Evolutionary conservation across 2,797 vertebrate species (phyloP).

Genomic region (Halcyon smyrnensis): DNA sequence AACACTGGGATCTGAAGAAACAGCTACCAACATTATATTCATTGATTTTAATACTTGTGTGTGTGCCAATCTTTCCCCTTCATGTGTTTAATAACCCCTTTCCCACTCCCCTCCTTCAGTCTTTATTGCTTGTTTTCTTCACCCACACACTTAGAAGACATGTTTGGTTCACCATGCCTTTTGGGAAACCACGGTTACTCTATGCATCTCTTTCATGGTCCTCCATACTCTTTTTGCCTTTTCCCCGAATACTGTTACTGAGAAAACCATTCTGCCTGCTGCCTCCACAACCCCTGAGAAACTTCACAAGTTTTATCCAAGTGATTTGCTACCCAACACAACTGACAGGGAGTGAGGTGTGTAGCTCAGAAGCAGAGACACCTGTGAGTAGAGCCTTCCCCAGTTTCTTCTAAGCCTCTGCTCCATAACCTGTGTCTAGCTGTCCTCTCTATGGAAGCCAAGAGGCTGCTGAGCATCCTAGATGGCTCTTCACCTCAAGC

Average conservation of each 20-base stretch:
- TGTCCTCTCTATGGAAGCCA: not conserved
- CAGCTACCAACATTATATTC: not conserved
- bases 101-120: not conserved
- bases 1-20: not conserved
- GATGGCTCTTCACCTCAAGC: not conserved
- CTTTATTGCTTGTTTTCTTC: not conserved
- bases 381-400: not conserved
- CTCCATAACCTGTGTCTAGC: not conserved
- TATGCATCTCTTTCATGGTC: not conserved
- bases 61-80: not conserved
- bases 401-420: not conserved
- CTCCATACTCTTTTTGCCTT: not conserved
- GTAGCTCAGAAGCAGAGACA: not conserved
- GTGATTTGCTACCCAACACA: accelerated
- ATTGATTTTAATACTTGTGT: not conserved
- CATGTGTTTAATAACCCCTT: not conserved
- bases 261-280: not conserved
- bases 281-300: not conserved
- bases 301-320: not conserved
- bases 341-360: not conserved
- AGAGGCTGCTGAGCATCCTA: not conserved
- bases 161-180: not conserved
- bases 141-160: not conserved
- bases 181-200: not conserved
- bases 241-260: accelerated